Conservation (phyloP, 2,888 invertebrate species). For the Meta bourneti region DNA sequence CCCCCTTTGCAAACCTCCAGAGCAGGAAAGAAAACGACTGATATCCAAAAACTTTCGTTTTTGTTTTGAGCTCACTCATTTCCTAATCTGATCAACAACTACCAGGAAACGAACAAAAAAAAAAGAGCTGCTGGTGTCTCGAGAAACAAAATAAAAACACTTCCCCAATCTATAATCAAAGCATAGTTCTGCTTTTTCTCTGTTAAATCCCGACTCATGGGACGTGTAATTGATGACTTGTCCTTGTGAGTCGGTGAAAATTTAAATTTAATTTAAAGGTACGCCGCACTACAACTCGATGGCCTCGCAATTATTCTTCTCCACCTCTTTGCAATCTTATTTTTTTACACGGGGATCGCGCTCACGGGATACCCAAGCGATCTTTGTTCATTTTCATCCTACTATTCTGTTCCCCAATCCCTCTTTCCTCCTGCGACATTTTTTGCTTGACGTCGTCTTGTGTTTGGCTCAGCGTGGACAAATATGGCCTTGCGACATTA, state of each 20-base stretch:
- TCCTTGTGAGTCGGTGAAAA: constrained; percentile 24
- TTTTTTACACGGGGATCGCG: too few species aligned
- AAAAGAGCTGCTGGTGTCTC: neutral
- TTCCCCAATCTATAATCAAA: constrained; percentile 63
- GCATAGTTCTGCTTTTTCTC: neutral
- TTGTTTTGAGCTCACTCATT: constrained; percentile 5
- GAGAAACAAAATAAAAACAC: neutral
- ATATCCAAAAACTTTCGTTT: constrained; percentile 8
- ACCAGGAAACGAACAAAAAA: constrained; percentile 33
- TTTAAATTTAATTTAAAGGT: constrained; percentile 65
- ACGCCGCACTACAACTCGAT: neutral
- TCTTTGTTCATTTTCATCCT: too few species aligned
- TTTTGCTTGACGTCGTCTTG: too few species aligned
- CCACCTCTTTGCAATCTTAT: too few species aligned
- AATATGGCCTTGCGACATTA: too few species aligned
- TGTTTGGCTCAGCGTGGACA: too few species aligned
- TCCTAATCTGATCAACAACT: constrained; percentile 45
- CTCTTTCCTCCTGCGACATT: too few species aligned
- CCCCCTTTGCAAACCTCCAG: neutral
- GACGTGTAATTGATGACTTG: constrained; percentile 44
- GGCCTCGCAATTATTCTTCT: constrained; percentile 17
- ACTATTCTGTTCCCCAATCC: too few species aligned
- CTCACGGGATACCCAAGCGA: too few species aligned
- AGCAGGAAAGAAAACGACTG: neutral
- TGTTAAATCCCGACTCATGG: neutral